These are phyloP conservation scores for Falco berigora DNA, from an alignment of 2,797 vertebrate genomes.

Conservation along the genomic window DNA sequence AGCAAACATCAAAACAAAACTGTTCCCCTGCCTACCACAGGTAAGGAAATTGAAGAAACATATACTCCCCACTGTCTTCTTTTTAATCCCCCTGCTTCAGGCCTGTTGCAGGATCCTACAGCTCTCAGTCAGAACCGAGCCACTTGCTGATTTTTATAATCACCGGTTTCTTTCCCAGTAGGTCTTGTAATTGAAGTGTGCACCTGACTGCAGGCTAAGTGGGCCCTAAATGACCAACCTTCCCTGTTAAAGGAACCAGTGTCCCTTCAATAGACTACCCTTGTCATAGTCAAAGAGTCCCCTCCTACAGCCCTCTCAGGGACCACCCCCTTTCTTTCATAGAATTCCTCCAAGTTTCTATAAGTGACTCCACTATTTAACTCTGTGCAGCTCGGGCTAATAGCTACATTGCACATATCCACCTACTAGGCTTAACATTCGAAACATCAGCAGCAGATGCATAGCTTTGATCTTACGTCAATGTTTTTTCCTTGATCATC, in stretches of 20 bases:
- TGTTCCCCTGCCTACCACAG: neutral
- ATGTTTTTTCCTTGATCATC: neutral
- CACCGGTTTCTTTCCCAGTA: neutral
- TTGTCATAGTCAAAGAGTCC: neutral
- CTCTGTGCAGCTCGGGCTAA: neutral
- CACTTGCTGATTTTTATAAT: constrained; percentile 11
- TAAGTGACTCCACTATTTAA: neutral
- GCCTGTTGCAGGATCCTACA: neutral
- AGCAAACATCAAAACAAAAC: neutral
- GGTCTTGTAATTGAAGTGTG: neutral
- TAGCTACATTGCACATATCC: fast-evolving
- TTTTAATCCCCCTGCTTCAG: neutral
- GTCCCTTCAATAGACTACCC: neutral
- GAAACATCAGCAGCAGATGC: neutral
- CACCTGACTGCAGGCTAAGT: neutral
- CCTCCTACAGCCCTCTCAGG: neutral
- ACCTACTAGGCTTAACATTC: neutral
- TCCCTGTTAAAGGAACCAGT: neutral
- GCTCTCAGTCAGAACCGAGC: neutral
- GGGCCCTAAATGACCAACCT: neutral
- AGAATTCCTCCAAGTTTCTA: neutral
- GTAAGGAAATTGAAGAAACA: neutral
- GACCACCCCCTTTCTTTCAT: neutral
- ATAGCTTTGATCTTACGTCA: neutral
- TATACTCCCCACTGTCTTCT: neutral